Conservation (phyloP, 2,797 vertebrate species). For the Brachyrhaphis roseni region DNA sequence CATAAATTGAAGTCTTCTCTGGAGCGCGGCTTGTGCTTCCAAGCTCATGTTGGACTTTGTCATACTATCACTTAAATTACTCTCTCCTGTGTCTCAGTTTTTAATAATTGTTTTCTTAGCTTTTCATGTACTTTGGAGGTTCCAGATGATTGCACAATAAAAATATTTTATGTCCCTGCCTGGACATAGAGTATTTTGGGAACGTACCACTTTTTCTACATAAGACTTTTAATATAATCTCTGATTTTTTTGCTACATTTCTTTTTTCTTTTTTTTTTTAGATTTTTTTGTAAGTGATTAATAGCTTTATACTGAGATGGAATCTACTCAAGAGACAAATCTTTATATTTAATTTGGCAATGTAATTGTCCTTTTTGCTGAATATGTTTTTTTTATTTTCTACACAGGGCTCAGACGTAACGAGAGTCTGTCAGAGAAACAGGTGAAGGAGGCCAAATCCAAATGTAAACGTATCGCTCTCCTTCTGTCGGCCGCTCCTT, state of each 20-base stretch:
- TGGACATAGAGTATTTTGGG: not conserved
- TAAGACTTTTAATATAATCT: not conserved
- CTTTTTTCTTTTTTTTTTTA: not conserved
- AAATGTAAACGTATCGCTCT: conserved; percentile 99
- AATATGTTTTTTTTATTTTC: conserved; percentile 36
- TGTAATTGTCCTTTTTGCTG: not conserved
- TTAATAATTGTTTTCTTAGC: not conserved
- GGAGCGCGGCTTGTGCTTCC: conserved; percentile 6
- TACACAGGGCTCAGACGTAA: conserved; percentile 90
- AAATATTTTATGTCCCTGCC: not conserved
- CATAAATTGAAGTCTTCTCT: conserved; percentile 2
- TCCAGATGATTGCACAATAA: not conserved
- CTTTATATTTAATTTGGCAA: conserved; percentile 14
- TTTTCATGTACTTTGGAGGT: not conserved
- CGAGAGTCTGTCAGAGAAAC: conserved; percentile 96
- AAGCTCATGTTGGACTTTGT: not conserved
- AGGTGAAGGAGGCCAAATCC: conserved; percentile 97
- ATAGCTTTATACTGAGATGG: not conserved
- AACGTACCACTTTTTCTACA: not conserved
- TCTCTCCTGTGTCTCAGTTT: not conserved
- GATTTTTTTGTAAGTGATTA: not conserved
- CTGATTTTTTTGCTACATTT: not conserved
- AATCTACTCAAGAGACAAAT: conserved; percentile 19
- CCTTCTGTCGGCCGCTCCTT: conserved; percentile 89
- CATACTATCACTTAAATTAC: conserved; percentile 1